Percentiles rank a stretch among this genome's conserved stretches.
These are phyloP conservation scores for Eupeodes latifasciatus DNA, from an alignment of 2,888 invertebrate genomes.

Conservation along the genomic window DNA sequence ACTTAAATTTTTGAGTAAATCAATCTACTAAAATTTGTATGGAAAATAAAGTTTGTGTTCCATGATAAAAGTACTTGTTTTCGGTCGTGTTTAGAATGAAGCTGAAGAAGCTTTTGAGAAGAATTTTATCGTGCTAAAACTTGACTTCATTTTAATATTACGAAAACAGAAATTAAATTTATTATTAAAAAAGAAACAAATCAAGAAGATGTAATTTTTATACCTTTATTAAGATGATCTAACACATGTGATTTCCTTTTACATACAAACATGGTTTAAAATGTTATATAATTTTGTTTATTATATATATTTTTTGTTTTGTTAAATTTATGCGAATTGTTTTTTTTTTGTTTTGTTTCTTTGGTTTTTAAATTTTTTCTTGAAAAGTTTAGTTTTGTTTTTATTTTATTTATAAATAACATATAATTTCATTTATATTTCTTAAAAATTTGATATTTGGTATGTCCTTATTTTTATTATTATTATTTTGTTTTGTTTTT, in stretches of 20 bases:
- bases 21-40: too few relatives aligned
- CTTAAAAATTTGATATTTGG: constrained; percentile 75
- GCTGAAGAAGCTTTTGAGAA: too few relatives aligned
- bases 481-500: constrained; percentile 45
- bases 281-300: constrained; percentile 75
- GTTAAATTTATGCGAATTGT: constrained; percentile 74
- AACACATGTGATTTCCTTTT: constrained; percentile 77
- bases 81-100: too few relatives aligned
- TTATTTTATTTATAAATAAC: constrained; percentile 70
- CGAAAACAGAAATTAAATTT: too few relatives aligned
- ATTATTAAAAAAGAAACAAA: neutral
- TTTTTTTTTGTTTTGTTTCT: constrained; percentile 65
- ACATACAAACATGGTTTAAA: constrained; percentile 77
- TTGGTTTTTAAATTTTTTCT: constrained; percentile 39
- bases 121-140: too few relatives aligned
- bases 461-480: constrained; percentile 62
- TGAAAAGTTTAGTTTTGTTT: constrained; percentile 65
- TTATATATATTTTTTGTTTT: constrained; percentile 55
- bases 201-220: constrained; percentile 60
- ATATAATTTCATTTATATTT: constrained; percentile 74
- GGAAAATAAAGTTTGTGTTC: too few relatives aligned
- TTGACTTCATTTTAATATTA: too few relatives aligned
- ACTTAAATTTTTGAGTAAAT: too few relatives aligned
- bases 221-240: constrained; percentile 77
- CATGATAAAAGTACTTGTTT: too few relatives aligned